These are phyloP conservation scores for Oncopeltus fasciatus DNA, from an alignment of 1,140 invertebrate genomes.

Conservation along the genomic window DNA sequence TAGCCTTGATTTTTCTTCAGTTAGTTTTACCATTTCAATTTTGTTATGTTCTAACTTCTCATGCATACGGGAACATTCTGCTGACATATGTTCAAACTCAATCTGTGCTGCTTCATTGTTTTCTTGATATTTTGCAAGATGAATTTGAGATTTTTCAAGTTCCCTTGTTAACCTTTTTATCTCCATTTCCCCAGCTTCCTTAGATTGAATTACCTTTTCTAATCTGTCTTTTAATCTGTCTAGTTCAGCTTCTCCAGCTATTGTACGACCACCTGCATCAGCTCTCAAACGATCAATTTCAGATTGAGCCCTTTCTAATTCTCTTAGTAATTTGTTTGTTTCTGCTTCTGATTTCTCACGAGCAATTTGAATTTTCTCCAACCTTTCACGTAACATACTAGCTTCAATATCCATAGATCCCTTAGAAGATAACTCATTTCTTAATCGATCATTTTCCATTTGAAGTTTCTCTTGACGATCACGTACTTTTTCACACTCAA, in stretches of 20 bases:
- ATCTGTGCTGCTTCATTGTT: slow-evolving; percentile 60
- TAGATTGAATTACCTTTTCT: slow-evolving; percentile 60
- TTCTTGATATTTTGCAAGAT: slow-evolving; percentile 65
- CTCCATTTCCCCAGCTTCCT: slow-evolving; percentile 70
- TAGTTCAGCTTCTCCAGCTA: slow-evolving; percentile 48
- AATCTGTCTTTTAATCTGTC: slow-evolving; percentile 70
- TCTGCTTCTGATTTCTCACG: slow-evolving; percentile 72
- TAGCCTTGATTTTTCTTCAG: slow-evolving; percentile 38
- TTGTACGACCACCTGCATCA: slow-evolving; percentile 35
- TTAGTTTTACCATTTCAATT: slow-evolving; percentile 35
- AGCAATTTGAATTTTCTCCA: slow-evolving; percentile 67
- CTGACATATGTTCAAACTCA: slow-evolving; percentile 66
- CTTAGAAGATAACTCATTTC: slow-evolving; percentile 42
- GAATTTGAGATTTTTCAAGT: slow-evolving; percentile 68
- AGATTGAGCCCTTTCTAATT: slow-evolving; percentile 45
- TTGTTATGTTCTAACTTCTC: slow-evolving; percentile 57
- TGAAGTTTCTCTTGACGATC: slow-evolving; percentile 72
- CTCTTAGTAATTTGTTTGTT: slow-evolving; percentile 66
- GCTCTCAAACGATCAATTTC: slow-evolving; percentile 25
- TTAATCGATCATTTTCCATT: slow-evolving; percentile 54
- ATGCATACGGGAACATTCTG: slow-evolving; percentile 60
- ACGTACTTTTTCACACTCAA: slow-evolving; percentile 71
- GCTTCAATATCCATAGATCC: slow-evolving; percentile 48
- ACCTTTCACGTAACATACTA: slow-evolving; percentile 66
- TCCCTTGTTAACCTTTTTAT: slow-evolving; percentile 70